These are phyloP conservation scores for Microcebus griseorufus DNA, from an alignment of 2,113 vertebrate genomes.

Conservation along the genomic window DNA sequence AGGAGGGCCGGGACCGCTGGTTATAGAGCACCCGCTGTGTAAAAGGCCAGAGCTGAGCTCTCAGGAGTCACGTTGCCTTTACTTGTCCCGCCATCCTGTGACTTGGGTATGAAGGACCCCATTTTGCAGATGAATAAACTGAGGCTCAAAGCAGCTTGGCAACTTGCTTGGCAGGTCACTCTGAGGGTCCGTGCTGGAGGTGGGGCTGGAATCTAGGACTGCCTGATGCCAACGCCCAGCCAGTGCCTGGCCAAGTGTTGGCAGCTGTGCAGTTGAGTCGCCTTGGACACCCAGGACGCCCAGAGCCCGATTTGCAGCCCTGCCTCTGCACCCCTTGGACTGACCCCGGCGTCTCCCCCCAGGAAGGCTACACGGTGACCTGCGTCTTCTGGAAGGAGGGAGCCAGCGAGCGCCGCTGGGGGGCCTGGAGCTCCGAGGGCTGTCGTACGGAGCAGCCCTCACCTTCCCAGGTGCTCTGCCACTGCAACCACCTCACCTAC, in stretches of 20 bases:
- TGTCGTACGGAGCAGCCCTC: conserved; percentile 60
- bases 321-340: background rate
- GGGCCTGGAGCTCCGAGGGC: conserved; percentile 74
- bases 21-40: rapidly evolving
- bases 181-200: background rate
- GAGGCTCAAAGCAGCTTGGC: background rate
- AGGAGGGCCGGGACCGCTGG: background rate
- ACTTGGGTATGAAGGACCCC: background rate
- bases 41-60: background rate
- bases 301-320: background rate
- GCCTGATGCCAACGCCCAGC: background rate
- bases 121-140: background rate
- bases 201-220: background rate
- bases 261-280: background rate
- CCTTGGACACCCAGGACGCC: background rate
- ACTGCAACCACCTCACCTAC: conserved; percentile 81
- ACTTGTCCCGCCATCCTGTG: background rate
- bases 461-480: conserved; percentile 60
- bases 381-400: conserved; percentile 81
- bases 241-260: background rate
- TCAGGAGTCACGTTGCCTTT: background rate
- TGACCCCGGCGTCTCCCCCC: background rate
- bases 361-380: conserved; percentile 53
- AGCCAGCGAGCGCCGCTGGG: conserved; percentile 2
- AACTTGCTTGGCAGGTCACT: background rate